Percentiles rank a stretch among this genome's conserved stretches.
phyloP scores from a whole-genome alignment of 2,797 vertebrate species.

The Acridotheres tristis region DNA sequence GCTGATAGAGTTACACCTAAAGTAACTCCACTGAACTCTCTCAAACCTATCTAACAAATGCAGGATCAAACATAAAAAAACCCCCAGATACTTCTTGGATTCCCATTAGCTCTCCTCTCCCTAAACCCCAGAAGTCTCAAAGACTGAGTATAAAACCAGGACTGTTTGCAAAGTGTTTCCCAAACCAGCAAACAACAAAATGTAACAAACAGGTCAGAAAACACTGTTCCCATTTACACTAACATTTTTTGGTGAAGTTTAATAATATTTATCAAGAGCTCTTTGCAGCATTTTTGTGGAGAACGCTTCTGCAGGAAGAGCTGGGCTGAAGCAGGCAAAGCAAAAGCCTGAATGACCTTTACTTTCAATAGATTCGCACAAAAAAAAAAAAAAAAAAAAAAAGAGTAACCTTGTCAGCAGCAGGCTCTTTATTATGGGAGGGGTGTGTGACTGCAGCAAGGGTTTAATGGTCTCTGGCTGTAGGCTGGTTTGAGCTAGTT shows the following conservation, averaged over 20 bases:
- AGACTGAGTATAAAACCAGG: neutral
- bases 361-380: neutral
- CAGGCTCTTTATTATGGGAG: neutral
- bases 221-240: neutral
- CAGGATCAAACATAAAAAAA: neutral
- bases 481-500: neutral
- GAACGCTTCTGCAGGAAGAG: neutral
- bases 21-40: neutral
- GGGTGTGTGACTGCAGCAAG: neutral
- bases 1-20: neutral
- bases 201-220: neutral
- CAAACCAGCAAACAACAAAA: neutral
- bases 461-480: neutral
- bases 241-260: neutral
- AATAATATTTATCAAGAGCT: neutral
- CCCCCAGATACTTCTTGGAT: neutral
- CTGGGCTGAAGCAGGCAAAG: neutral
- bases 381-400: neutral
- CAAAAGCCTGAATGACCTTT: neutral
- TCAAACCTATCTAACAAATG: neutral
- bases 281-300: neutral
- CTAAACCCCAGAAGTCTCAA: neutral
- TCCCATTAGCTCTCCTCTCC: neutral
- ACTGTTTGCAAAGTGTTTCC: neutral
- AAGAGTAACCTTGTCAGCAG: neutral